A percentile compares a stretch with the other conserved stretches of the same genome.
Conservation (phyloP, 2,888 invertebrate species). For the Acrobasis repandana region DNA sequence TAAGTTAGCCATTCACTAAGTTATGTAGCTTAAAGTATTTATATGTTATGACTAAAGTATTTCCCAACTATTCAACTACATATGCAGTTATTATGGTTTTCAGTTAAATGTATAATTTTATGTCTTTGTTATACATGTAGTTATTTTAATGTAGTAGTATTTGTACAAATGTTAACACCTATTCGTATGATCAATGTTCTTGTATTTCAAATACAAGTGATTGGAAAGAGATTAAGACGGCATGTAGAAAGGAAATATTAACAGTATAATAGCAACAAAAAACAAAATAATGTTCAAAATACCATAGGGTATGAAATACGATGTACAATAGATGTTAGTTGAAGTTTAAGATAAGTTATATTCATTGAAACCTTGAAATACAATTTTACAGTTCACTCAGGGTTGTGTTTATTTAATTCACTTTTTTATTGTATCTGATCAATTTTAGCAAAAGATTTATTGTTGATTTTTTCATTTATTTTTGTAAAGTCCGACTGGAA, state of each 20-base stretch:
- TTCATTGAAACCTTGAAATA: slow-evolving; percentile 27
- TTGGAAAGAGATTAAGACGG: background rate
- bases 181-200: slow-evolving; percentile 17
- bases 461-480: slow-evolving; percentile 28
- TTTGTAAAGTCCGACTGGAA: slow-evolving; percentile 4
- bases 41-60: background rate
- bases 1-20: slow-evolving; percentile 35
- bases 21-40: background rate
- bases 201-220: slow-evolving; percentile 11
- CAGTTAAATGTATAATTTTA: background rate
- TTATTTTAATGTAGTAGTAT: slow-evolving; percentile 15
- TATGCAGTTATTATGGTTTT: background rate
- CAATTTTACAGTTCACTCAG: slow-evolving; percentile 65
- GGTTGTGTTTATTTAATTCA: slow-evolving; percentile 64
- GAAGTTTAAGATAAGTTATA: slow-evolving; percentile 26
- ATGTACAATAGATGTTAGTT: slow-evolving; percentile 30
- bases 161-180: slow-evolving; percentile 1
- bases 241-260: background rate
- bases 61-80: background rate
- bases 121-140: slow-evolving; percentile 1
- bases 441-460: slow-evolving; percentile 22
- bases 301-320: slow-evolving; percentile 26
- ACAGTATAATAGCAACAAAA: slow-evolving; percentile 14
- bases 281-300: slow-evolving; percentile 28
- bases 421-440: slow-evolving; percentile 5